Base-by-base conservation (phyloP, 2,797 vertebrate genomes). In the Cyprinella venusta region DNA sequence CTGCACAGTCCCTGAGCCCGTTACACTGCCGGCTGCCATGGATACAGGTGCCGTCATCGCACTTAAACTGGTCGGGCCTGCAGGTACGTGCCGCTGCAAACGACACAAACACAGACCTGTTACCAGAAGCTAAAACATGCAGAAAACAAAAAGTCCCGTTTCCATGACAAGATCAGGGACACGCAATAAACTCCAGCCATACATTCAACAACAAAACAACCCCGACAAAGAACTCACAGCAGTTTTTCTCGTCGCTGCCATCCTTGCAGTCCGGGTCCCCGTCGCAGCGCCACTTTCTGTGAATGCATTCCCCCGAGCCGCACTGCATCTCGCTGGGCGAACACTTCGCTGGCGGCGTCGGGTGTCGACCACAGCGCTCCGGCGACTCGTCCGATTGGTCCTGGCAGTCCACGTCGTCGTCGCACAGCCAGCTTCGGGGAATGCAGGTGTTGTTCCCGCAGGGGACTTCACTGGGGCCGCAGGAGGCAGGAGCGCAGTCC, bases 251-350 rank as follows among this genome's bases (percentile, higher is more conserved):
- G 13, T 99, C 98, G 4, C 97, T 99, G 88, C 96, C 95, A 0
- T 99, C 98, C 89, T 97, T 99, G 94, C 98, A 99, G 92, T 99
- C 98, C 0, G 96, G 88, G 81, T 99, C 98, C 2, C 98, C 98
- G 0, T 99, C 98, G 45, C 98, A 99, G 45, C 96, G 94, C 98
- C 98, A 99, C 87, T 97, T 98, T 88, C 94, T 96, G 89, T 99
- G 98, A 79, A 99, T 96, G 78, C 98, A 99, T 84, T 99, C 98
- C 26, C 98, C 98, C 0, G 97, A 97, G 80, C 91, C 87, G 0
- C 98, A 99, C 86, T 95, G 96, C 88, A 96, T 95, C 90, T 99
- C 98, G 0, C 91, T 97, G 67, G 93, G 80, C 0, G 95, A 95
- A 67, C 98, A 99, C 85, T 95, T 97, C 30, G 93, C 91, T 0